These are phyloP conservation scores for Mola mola DNA, from an alignment of 2,113 vertebrate species.

Conservation along the genomic window DNA sequence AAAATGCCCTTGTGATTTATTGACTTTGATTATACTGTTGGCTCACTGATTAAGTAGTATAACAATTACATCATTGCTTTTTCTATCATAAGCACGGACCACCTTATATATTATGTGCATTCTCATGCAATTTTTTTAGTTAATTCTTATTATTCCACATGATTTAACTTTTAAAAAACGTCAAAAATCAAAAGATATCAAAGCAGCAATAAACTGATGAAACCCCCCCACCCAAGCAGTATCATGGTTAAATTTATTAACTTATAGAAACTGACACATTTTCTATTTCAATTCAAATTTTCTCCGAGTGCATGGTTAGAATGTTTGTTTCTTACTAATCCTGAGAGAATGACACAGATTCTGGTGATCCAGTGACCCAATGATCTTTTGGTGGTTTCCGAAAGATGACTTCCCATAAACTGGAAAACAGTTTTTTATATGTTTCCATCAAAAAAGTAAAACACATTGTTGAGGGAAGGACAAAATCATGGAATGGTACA, in stretches of 20 bases:
- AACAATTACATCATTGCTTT: background rate
- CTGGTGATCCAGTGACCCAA: background rate
- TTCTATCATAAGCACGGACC: background rate
- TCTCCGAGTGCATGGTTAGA: background rate
- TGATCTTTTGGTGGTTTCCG: background rate
- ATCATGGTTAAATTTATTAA: background rate
- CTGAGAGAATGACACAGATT: background rate
- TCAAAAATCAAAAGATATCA: background rate
- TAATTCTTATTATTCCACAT: background rate
- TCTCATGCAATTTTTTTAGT: background rate
- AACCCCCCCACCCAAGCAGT: background rate
- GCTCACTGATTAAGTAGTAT: background rate
- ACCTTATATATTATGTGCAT: background rate
- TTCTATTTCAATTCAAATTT: background rate
- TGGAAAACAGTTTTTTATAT: background rate
- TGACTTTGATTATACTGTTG: too few relatives aligned
- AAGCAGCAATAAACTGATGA: background rate
- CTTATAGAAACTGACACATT: too few relatives aligned
- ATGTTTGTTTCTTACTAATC: background rate
- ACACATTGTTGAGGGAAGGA: background rate
- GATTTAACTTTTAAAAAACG: background rate
- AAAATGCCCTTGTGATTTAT: too few relatives aligned
- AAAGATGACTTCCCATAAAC: background rate
- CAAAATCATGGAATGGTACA: background rate
- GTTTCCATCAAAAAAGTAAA: constrained; percentile 7